Evolutionary conservation across 2,888 invertebrate genomes (phyloP), one percentile per base, ranked within the genome.

Genomic region (Trissoscelio sp.): DNA sequence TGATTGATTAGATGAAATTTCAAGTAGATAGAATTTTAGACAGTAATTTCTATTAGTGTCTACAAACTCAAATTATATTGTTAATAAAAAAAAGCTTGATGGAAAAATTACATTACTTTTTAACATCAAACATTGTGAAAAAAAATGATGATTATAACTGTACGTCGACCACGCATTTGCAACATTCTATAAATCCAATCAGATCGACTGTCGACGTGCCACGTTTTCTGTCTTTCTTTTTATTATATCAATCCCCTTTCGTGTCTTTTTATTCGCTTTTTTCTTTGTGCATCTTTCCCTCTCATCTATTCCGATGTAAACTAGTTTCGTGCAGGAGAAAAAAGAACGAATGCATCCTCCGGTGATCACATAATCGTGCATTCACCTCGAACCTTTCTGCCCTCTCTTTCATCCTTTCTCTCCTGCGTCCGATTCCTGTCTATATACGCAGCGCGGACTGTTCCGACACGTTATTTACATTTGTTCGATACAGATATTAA

Each of bases 361-460:
- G 87, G 86, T 89, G 89, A 89, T 89, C 89, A 88, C 88, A 89
- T 89, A 89, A 89, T 89, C 89, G 89, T 89, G 86, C 89, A 85
- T 89, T 89, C 88, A 89, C 89, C 89, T 86, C 86, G 80, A 86
- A 86, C 82, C 82, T 85, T 80, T 72, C 81, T 79, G 83, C 83
- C 83, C 66, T 82, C 81, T 79, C 58, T 79, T 81, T 74, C 73
- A 73, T 79, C 77, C 83, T 79, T 70, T 84, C 82, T 80, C 78
- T 83, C 75, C 83, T 81, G 77, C 72, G 53, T 75, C 69, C 79
- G 64, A 81, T 77, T 75, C 80, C 73, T 70, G 77, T 77, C 72
- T 77, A 75, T 77, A 77, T 79, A 77, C 75, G 79, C 82, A 72
- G 44, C 58, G 62, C 37, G 74, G 77, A 69, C 73, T 73, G 73